phyloP scores from a whole-genome alignment of 2,888 invertebrate species.

The Liodrosophila aerea region DNA sequence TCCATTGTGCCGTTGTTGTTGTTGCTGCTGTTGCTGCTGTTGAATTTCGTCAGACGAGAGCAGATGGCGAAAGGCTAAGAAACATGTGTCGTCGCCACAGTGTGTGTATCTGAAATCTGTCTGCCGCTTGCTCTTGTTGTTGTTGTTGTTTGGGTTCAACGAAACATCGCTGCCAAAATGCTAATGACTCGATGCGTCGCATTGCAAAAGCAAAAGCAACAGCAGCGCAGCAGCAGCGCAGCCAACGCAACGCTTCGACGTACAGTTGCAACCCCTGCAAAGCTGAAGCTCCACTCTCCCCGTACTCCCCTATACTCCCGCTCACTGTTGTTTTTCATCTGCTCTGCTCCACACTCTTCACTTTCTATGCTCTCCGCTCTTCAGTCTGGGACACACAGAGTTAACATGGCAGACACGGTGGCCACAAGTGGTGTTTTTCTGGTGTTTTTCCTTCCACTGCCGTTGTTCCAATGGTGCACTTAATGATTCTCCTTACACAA shows the following conservation, averaged over 20 bases:
- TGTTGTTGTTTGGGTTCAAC: constrained; percentile 42
- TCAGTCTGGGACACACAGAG: too few relatives aligned
- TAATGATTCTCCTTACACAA: too few relatives aligned
- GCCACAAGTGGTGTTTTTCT: too few relatives aligned
- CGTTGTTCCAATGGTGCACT: too few relatives aligned
- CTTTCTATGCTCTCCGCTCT: background rate
- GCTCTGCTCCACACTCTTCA: background rate
- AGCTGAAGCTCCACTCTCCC: constrained; percentile 16
- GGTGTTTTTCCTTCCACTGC: too few relatives aligned
- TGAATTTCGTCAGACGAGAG: constrained; percentile 26
- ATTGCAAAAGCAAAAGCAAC: too few relatives aligned
- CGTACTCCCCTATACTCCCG: constrained; percentile 1
- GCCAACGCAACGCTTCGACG: constrained; percentile 22
- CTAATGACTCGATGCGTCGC: constrained; percentile 44
- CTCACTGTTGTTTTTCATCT: background rate
- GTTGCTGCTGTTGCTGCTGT: too few relatives aligned
- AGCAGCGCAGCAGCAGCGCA: too few relatives aligned
- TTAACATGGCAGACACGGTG: too few relatives aligned
- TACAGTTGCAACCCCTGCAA: constrained; percentile 44
- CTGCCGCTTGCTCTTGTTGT: constrained; percentile 5
- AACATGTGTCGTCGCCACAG: constrained; percentile 46
- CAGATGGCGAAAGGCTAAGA: constrained; percentile 46
- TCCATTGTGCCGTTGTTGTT: too few relatives aligned
- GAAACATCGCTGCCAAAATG: constrained; percentile 52
- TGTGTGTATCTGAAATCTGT: too few relatives aligned